Evolutionary conservation across 2,888 invertebrate species (phyloP).

Genomic region (Brenthis daphne): DNA sequence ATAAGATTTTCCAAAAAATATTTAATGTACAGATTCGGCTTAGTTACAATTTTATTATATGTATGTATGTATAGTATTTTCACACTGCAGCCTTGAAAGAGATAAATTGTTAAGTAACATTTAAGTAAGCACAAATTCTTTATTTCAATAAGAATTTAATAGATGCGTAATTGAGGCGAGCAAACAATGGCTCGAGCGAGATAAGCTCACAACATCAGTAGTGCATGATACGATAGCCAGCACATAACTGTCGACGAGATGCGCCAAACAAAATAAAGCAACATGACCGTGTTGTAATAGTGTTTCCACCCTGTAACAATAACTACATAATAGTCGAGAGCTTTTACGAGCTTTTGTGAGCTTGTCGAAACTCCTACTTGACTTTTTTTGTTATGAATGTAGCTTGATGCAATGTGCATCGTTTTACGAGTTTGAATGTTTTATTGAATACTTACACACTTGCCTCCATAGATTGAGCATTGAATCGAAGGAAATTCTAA

Average conservation of each 20-base stretch:
- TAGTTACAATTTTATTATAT: no score
- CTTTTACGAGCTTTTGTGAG: conserved; percentile 82
- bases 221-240: conserved; percentile 37
- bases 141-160: neutral
- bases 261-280: conserved; percentile 74
- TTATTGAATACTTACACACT: conserved; percentile 74
- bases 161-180: conserved; percentile 1
- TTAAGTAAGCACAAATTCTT: no score
- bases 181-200: neutral
- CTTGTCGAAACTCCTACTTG: conserved; percentile 78
- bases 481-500: conserved; percentile 49
- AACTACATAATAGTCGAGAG: conserved; percentile 81
- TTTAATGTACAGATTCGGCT: no score
- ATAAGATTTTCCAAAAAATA: no score
- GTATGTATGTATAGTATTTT: no score
- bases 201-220: conserved; percentile 36
- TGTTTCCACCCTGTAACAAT: conserved; percentile 82
- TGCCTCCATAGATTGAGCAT: conserved; percentile 55
- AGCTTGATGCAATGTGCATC: conserved; percentile 56
- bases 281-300: conserved; percentile 76
- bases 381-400: conserved; percentile 74
- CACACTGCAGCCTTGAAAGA: no score
- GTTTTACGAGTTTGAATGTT: conserved; percentile 68
- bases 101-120: no score
- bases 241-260: conserved; percentile 52